Evolutionary conservation across 2,113 vertebrate species (phyloP).

Genomic region (Globicephala melas): DNA sequence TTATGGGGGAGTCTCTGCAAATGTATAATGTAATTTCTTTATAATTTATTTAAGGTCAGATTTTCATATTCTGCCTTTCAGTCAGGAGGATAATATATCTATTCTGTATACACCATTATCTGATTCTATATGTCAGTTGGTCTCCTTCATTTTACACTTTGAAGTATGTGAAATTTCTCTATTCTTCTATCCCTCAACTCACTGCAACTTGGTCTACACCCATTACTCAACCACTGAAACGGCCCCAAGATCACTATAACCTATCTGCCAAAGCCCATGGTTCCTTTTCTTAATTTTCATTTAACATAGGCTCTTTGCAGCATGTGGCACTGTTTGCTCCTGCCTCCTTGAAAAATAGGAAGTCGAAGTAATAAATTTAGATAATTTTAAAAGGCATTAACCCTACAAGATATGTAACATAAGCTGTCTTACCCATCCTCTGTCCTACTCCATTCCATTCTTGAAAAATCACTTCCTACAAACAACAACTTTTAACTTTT

Average conservation of each 20-base stretch:
- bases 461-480: conserved; percentile 12
- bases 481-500: not conserved
- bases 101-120: not conserved
- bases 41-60: conserved; percentile 30
- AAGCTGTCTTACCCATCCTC: not conserved
- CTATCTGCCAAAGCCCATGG: not conserved
- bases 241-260: not conserved
- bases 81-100: not conserved
- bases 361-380: not conserved
- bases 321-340: not conserved
- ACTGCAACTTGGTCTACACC: not conserved
- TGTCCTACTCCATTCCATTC: not conserved
- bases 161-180: not conserved
- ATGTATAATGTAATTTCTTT: not conserved
- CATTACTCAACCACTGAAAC: not conserved
- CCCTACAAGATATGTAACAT: not conserved
- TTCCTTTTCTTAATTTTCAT: not conserved
- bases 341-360: not conserved
- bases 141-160: conserved; percentile 10
- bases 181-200: not conserved
- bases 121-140: not conserved
- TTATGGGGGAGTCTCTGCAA: conserved; percentile 28
- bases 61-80: conserved; percentile 33
- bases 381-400: not conserved
- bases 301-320: not conserved